phyloP scores from a whole-genome alignment of 2,797 vertebrate species.

The Gouania willdenowi region DNA sequence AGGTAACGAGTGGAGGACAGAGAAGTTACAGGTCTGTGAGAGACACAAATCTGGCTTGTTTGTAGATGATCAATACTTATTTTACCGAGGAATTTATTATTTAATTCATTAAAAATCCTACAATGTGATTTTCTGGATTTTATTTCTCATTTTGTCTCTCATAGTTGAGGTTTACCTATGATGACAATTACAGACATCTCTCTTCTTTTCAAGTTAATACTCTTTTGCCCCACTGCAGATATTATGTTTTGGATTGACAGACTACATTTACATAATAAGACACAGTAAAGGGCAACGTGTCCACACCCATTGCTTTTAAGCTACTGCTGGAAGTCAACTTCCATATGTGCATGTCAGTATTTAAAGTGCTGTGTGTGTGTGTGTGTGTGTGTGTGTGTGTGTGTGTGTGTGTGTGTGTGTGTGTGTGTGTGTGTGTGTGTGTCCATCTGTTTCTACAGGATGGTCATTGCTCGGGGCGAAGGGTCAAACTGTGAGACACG shows the following conservation, averaged over 20 bases:
- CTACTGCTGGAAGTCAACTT: constrained; percentile 1
- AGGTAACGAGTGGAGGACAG: too few relatives aligned
- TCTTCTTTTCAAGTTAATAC: too few relatives aligned
- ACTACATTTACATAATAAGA: not conserved
- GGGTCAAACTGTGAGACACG: constrained; percentile 58
- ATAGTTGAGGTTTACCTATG: too few relatives aligned
- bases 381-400: constrained; percentile 43
- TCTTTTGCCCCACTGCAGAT: too few relatives aligned
- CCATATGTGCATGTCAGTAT: not conserved
- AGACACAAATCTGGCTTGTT: too few relatives aligned
- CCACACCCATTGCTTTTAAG: not conserved
- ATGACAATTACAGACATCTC: not conserved
- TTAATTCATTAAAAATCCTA: too few relatives aligned
- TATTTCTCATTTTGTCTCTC: too few relatives aligned
- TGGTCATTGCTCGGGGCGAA: constrained; percentile 43
- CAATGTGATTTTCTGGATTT: not conserved
- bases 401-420: constrained; percentile 20
- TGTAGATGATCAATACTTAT: too few relatives aligned
- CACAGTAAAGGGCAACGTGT: not conserved
- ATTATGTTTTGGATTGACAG: not conserved
- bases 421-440: constrained; percentile 7
- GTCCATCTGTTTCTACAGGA: constrained; percentile 52
- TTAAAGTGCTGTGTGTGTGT: constrained; percentile 15
- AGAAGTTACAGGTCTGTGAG: too few relatives aligned
- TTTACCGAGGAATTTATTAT: too few relatives aligned